Conservation (phyloP, 2,888 invertebrate genomes). For the Camptogramma bilineatum region DNA sequence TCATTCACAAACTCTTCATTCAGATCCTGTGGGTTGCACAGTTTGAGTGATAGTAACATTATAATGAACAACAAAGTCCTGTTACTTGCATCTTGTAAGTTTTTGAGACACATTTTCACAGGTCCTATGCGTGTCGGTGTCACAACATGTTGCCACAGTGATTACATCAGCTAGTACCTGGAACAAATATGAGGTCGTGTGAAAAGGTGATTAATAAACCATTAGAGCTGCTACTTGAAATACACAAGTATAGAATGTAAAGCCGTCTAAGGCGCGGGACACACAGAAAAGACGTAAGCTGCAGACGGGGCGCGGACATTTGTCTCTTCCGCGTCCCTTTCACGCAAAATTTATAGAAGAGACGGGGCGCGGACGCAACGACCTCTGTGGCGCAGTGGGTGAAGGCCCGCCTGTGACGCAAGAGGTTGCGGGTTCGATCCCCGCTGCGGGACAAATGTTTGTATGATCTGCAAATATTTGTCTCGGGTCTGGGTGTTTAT, state of each 20-base stretch:
- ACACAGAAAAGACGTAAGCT: too few species aligned
- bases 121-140: constrained; percentile 52
- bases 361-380: too few species aligned
- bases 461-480: too few species aligned
- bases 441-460: too few species aligned
- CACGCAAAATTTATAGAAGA: too few species aligned
- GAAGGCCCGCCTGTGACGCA: too few species aligned
- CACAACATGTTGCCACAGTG: constrained; percentile 64
- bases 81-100: constrained; percentile 66
- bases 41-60: constrained; percentile 73
- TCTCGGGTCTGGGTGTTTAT: too few species aligned
- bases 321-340: too few species aligned
- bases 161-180: constrained; percentile 55
- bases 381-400: too few species aligned
- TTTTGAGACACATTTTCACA: constrained; percentile 74
- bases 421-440: too few species aligned
- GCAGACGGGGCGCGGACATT: too few species aligned
- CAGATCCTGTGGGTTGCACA: constrained; percentile 78
- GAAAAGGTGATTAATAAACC: not conserved
- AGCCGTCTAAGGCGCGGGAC: too few species aligned
- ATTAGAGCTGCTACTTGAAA: not conserved
- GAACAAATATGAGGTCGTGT: constrained; percentile 49
- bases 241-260: not conserved
- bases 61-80: constrained; percentile 77
- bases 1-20: constrained; percentile 77